Conservation (phyloP, 2,113 vertebrate species). For the Puntigrus tetrazona region DNA sequence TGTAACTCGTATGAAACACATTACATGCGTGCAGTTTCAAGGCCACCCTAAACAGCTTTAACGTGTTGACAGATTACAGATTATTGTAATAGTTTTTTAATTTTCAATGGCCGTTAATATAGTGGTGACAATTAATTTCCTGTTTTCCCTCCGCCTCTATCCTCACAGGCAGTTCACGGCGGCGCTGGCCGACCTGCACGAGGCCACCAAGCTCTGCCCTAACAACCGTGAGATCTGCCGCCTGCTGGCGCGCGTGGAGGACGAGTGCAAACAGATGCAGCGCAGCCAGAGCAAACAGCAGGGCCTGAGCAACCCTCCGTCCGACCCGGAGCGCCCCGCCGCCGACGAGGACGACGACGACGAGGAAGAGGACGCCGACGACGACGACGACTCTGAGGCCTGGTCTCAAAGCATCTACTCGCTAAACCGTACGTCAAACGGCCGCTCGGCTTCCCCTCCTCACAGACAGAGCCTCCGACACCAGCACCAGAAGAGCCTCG, state of each 20-base stretch:
- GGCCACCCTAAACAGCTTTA: no score
- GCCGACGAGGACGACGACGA: constrained; percentile 68
- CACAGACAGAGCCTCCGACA: constrained; percentile 72
- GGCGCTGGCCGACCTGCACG: constrained; percentile 88
- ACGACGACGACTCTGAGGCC: constrained; percentile 64
- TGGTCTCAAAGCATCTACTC: constrained; percentile 70
- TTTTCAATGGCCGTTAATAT: no score
- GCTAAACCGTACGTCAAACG: constrained; percentile 69
- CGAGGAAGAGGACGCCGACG: constrained; percentile 67
- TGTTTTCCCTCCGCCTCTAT: not conserved
- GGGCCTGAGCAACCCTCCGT: constrained; percentile 47
- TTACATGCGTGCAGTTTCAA: no score
- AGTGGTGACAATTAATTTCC: not conserved
- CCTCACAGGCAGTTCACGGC: constrained; percentile 85
- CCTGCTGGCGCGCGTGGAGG: constrained; percentile 89
- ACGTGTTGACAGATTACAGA: no score
- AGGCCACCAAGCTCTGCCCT: constrained; percentile 91
- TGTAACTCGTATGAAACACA: no score
- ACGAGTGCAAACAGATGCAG: constrained; percentile 93
- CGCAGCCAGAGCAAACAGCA: constrained; percentile 80
- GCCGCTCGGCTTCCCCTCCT: constrained; percentile 74
- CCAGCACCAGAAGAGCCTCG: constrained; percentile 76
- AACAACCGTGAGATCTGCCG: constrained; percentile 90
- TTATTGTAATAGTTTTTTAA: no score
- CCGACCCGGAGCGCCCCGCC: constrained; percentile 80